A percentile compares a stretch with the other conserved stretches of the same genome.
Evolutionary conservation across 2,797 vertebrate genomes (phyloP).

Genomic region (Lagocephalus sceleratus): DNA sequence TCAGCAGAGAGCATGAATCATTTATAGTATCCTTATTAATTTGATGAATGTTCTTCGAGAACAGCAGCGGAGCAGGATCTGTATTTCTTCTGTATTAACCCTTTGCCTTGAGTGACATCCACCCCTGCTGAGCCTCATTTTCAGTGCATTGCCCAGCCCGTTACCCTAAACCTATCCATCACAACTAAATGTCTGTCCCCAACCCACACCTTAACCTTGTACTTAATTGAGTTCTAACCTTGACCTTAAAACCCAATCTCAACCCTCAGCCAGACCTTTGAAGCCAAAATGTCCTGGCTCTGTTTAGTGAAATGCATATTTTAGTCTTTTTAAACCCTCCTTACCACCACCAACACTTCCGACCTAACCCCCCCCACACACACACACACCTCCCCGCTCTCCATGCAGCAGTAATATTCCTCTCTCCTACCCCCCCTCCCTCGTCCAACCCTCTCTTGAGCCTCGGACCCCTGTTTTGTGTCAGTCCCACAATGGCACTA

Average conservation of each 20-base stretch:
- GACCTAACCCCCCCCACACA: no score
- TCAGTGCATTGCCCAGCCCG: not conserved
- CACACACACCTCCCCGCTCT: constrained; percentile 36
- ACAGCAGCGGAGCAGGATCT: constrained; percentile 50
- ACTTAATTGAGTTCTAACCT: no score
- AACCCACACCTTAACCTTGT: no score
- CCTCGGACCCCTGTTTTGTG: constrained; percentile 57
- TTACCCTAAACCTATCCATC: no score
- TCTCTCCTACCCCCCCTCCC: constrained; percentile 45
- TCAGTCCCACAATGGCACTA: constrained; percentile 70
- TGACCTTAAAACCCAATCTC: no score
- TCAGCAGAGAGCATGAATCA: constrained; percentile 58
- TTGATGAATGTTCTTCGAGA: constrained; percentile 58
- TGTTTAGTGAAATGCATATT: no score
- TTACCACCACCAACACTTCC: constrained; percentile 8
- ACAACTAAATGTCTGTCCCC: not conserved
- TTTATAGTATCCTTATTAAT: constrained; percentile 64
- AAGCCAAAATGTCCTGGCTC: no score
- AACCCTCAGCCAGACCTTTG: no score
- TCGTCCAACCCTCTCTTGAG: constrained; percentile 41
- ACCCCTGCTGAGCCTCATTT: constrained; percentile 35
- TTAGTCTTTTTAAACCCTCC: no score
- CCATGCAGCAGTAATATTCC: constrained; percentile 38
- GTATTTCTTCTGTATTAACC: constrained; percentile 57
- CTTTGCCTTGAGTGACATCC: constrained; percentile 53